phyloP scores from a whole-genome alignment of 2,797 vertebrate genomes.

The Tragelaphus eurycerus region DNA sequence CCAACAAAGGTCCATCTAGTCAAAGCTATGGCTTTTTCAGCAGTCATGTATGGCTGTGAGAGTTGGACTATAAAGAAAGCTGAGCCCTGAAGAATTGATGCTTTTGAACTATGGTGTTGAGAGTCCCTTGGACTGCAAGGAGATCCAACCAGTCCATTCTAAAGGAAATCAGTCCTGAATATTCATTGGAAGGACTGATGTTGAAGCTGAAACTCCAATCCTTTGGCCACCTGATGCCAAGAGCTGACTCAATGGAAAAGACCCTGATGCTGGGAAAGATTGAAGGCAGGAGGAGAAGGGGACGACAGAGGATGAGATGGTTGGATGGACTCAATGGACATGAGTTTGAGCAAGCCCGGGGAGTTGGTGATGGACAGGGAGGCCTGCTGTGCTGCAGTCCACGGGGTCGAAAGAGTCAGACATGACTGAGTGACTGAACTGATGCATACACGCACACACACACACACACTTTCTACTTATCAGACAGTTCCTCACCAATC shows the following conservation, averaged over 20 bases:
- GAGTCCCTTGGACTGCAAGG: background rate
- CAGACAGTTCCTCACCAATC: background rate
- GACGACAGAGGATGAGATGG: background rate
- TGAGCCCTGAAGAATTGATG: rapidly evolving
- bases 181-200: background rate
- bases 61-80: no score
- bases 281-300: background rate
- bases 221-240: background rate
- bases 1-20: no score
- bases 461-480: background rate
- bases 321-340: background rate
- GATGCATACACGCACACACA: background rate
- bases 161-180: background rate
- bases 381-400: background rate
- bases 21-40: no score
- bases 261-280: background rate
- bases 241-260: background rate
- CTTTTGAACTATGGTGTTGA: no score
- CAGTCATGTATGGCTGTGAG: no score
- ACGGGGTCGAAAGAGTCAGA: background rate
- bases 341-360: rapidly evolving
- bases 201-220: background rate
- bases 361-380: background rate
- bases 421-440: background rate
- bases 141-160: background rate